A percentile compares a stretch with the other conserved stretches of the same genome.
phyloP scores from a whole-genome alignment of 1,140 invertebrate genomes.

The Macrocentrus cingulum region DNA sequence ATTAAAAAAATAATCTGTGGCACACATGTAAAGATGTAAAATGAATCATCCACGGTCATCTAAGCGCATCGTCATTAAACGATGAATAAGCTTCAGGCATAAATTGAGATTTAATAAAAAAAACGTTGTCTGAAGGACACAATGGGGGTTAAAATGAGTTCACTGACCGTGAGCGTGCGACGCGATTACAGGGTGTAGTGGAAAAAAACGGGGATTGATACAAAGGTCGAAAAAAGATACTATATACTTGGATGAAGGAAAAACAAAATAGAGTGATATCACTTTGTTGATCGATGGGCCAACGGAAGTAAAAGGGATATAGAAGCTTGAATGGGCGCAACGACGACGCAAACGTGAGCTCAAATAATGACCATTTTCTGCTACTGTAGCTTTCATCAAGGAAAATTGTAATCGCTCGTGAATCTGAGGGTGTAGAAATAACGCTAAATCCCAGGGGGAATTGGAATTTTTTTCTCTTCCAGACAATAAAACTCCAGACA shows the following conservation, averaged over 20 bases:
- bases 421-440: slow-evolving; percentile 7
- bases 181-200: neutral
- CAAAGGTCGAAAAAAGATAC: slow-evolving; percentile 5
- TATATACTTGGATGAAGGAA: slow-evolving; percentile 14
- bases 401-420: slow-evolving; percentile 20
- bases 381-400: neutral
- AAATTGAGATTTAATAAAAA: too few relatives aligned
- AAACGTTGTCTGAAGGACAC: neutral
- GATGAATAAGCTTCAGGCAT: too few relatives aligned
- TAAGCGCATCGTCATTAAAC: neutral
- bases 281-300: slow-evolving; percentile 25
- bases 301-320: neutral
- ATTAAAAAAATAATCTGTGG: neutral
- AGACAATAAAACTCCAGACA: slow-evolving; percentile 2
- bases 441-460: neutral
- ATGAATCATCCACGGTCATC: neutral
- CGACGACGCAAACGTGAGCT: slow-evolving; percentile 5
- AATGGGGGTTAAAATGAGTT: slow-evolving; percentile 1
- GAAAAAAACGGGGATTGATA: too few relatives aligned
- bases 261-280: neutral
- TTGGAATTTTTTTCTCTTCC: slow-evolving; percentile 9
- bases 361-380: slow-evolving; percentile 10
- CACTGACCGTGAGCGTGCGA: slow-evolving; percentile 2
- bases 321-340: slow-evolving; percentile 12
- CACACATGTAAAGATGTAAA: neutral